Evolutionary conservation across 2,113 vertebrate genomes (phyloP).

Genomic region (Microcebus ravelobensis): DNA sequence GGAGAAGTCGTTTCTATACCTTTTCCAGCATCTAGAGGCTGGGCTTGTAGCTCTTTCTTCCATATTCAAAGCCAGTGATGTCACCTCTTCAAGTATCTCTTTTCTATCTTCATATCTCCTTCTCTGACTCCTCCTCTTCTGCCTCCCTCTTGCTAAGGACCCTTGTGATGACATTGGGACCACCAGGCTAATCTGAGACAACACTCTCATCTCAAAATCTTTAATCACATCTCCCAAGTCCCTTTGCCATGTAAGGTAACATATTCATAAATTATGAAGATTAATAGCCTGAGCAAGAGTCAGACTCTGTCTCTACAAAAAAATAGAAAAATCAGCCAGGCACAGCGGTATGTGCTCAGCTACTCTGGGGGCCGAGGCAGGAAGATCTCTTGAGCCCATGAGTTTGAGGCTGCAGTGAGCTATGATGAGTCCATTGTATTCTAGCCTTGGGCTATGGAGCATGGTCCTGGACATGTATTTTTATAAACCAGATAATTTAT

Average conservation of each 20-base stretch:
- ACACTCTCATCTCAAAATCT: neutral
- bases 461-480: slow-evolving; percentile 55
- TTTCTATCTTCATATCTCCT: neutral
- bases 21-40: neutral
- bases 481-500: slow-evolving; percentile 66
- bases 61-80: neutral
- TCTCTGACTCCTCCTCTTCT: neutral
- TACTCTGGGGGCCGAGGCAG: too few relatives aligned
- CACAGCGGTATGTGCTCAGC: too few relatives aligned
- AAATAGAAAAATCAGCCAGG: too few relatives aligned
- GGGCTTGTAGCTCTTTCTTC: neutral
- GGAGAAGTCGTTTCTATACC: neutral
- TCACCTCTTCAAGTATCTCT: neutral
- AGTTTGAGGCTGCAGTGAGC: too few relatives aligned
- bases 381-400: too few relatives aligned
- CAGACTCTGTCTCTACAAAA: too few relatives aligned
- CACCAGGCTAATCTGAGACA: neutral
- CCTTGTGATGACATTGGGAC: neutral
- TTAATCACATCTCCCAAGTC: neutral
- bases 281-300: neutral
- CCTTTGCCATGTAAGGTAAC: neutral
- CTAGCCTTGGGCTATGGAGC: too few relatives aligned
- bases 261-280: neutral
- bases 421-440: too few relatives aligned
- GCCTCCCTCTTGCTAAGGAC: neutral